These are phyloP conservation scores for Darevskia mixta DNA, from an alignment of 2,797 vertebrate species.

Conservation along the genomic window DNA sequence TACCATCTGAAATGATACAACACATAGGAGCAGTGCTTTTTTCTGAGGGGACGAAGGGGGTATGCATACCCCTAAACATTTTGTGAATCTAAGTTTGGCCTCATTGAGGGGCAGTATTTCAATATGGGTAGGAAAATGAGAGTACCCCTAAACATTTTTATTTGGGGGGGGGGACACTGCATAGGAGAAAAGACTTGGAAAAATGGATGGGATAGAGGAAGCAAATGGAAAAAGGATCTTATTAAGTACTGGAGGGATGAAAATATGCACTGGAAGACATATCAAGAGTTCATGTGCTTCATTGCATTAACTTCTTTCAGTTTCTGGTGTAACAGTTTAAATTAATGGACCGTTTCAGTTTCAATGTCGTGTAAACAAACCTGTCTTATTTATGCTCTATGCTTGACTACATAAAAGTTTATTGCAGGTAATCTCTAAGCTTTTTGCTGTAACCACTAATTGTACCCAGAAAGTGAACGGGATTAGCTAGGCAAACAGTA, in stretches of 20 bases:
- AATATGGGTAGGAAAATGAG: too few relatives aligned
- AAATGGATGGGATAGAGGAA: neutral
- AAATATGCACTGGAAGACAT: neutral
- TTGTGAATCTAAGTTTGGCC: too few relatives aligned
- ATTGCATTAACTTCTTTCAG: neutral
- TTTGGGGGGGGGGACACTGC: too few relatives aligned
- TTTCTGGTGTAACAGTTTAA: conserved; percentile 3
- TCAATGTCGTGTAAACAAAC: conserved; percentile 5
- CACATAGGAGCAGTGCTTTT: too few relatives aligned
- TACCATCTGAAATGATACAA: neutral
- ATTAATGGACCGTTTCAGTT: conserved; percentile 22
- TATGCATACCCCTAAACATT: too few relatives aligned
- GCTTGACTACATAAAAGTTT: conserved; percentile 2
- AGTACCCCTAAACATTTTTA: too few relatives aligned
- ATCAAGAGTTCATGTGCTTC: neutral
- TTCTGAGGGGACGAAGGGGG: too few relatives aligned
- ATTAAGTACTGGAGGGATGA: neutral
- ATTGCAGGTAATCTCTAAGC: conserved; percentile 14
- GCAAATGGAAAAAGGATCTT: neutral
- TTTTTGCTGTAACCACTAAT: conserved; percentile 27
- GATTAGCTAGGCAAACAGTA: conserved; percentile 28
- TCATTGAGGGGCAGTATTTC: too few relatives aligned
- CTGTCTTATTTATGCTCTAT: neutral
- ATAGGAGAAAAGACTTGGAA: neutral
- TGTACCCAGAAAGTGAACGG: conserved; percentile 20